phyloP scores from a whole-genome alignment of 2,888 invertebrate genomes.

The Drosophila austrosaltans region DNA sequence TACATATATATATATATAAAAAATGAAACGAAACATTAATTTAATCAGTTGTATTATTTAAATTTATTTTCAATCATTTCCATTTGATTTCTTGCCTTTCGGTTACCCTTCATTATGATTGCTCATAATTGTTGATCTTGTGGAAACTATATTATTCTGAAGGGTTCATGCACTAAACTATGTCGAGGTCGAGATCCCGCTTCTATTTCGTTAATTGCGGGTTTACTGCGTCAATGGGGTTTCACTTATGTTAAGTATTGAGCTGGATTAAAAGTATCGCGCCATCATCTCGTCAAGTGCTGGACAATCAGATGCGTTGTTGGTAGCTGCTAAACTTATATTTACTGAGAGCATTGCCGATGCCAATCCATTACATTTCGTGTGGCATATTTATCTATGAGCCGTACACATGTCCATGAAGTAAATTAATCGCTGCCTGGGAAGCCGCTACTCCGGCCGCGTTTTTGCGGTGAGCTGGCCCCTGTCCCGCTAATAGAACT shows the following conservation, averaged over 20 bases:
- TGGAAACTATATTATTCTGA: slow-evolving; percentile 4
- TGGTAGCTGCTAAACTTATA: slow-evolving; percentile 1
- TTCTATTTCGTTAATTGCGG: neutral
- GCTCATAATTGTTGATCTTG: slow-evolving; percentile 1
- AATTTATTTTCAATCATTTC: slow-evolving; percentile 8
- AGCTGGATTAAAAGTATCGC: slow-evolving; percentile 11
- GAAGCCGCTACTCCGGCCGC: slow-evolving; percentile 51
- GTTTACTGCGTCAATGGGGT: neutral
- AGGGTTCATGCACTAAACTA: slow-evolving; percentile 7
- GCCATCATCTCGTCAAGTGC: neutral
- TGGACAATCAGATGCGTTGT: neutral
- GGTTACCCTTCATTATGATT: neutral
- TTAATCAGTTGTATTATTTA: slow-evolving; percentile 10
- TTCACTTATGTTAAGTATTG: neutral
- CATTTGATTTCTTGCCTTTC: slow-evolving; percentile 10
- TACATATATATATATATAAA: slow-evolving; percentile 25
- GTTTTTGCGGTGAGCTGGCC: slow-evolving; percentile 60
- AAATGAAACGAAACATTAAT: slow-evolving; percentile 7
- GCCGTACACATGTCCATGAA: neutral
- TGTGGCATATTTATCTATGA: neutral
- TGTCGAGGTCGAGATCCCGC: slow-evolving; percentile 6
- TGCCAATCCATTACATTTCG: neutral
- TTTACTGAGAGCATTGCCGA: slow-evolving; percentile 14
- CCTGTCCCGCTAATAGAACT: slow-evolving; percentile 20
- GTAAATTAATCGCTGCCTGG: slow-evolving; percentile 48